Evolutionary conservation across 2,113 vertebrate species (phyloP).

Genomic region (Myiagra hebetior): DNA sequence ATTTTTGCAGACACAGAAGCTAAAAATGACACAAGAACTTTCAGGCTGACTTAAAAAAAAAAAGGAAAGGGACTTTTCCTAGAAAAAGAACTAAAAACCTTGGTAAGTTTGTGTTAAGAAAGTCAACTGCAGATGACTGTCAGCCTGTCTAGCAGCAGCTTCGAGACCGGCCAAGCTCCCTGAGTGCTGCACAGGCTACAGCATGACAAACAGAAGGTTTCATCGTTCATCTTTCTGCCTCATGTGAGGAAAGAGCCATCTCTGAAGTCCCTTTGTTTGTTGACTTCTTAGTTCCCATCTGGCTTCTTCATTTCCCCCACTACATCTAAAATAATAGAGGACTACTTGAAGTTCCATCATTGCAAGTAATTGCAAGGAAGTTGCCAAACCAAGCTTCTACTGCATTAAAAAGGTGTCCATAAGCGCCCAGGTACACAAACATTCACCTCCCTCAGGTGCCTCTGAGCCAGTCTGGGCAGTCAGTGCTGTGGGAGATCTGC

Average conservation of each 20-base stretch:
- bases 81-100: neutral
- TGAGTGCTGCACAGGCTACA: neutral
- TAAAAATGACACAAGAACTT: neutral
- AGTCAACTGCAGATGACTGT: neutral
- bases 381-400: neutral
- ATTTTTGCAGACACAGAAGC: neutral
- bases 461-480: neutral
- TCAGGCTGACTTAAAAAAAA: neutral
- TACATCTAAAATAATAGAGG: neutral
- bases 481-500: neutral
- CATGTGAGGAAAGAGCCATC: neutral
- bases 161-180: neutral
- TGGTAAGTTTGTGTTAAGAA: neutral
- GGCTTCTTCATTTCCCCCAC: neutral
- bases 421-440: rapidly evolving
- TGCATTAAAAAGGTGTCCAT: neutral
- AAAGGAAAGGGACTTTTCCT: neutral
- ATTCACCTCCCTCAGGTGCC: neutral
- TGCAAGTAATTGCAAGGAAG: neutral
- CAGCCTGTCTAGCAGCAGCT: neutral
- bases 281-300: neutral
- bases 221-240: neutral
- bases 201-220: neutral
- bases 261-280: neutral
- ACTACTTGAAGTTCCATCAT: neutral